phyloP scores from a whole-genome alignment of 92 coral and sea anemone species.

The Actinernus sp. region DNA sequence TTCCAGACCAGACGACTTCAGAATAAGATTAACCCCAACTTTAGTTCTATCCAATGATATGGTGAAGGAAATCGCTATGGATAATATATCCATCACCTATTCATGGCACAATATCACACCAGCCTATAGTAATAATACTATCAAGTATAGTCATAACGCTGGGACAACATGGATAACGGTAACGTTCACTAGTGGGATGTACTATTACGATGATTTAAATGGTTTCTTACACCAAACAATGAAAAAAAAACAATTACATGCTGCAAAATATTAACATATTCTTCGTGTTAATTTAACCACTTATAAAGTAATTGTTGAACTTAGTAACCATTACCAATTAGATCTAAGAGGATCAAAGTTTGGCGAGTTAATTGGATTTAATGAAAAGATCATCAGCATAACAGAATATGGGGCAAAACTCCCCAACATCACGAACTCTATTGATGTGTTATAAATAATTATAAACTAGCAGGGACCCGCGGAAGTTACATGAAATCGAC shows the following conservation, averaged over 20 bases:
- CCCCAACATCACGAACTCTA: conserved; percentile 26
- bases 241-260: not conserved
- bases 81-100: conserved; percentile 17
- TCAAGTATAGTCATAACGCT: conserved; percentile 9
- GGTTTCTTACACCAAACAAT: conserved; percentile 16
- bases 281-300: conserved; percentile 10
- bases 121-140: not conserved
- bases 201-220: conserved; percentile 7
- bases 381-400: not conserved
- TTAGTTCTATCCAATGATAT: not conserved
- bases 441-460: conserved; percentile 10
- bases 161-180: conserved; percentile 1
- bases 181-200: conserved; percentile 5
- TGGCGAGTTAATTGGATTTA: conserved; percentile 17
- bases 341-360: conserved; percentile 11
- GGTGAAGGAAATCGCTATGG: conserved; percentile 18
- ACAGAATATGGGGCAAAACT: conserved; percentile 13
- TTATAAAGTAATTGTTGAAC: conserved; percentile 1
- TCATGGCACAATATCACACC: conserved; percentile 24
- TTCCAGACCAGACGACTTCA: conserved; percentile 9
- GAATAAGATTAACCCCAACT: conserved; percentile 12
- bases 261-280: not conserved
- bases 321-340: conserved; percentile 5
- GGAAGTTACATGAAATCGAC: too few relatives aligned
- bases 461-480: too few relatives aligned